phyloP scores from a whole-genome alignment of 2,888 invertebrate genomes.

The Drosophila lacicola region DNA sequence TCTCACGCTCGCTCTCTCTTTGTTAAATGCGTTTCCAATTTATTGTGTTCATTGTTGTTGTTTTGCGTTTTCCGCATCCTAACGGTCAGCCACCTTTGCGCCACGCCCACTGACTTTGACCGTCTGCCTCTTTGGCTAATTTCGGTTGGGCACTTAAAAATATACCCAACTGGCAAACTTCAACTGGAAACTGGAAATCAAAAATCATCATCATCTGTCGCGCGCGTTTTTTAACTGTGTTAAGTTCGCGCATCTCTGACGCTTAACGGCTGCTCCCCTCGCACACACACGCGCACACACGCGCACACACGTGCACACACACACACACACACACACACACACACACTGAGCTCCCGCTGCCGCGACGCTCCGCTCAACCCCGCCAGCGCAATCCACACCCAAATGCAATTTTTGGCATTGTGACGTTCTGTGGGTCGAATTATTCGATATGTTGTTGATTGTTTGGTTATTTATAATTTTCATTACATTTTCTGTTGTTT shows the following conservation, averaged over 20 bases:
- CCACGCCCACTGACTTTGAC: slow-evolving; percentile 63
- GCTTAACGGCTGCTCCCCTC: slow-evolving; percentile 12
- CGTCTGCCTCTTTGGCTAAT: slow-evolving; percentile 41
- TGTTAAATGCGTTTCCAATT: slow-evolving; percentile 44
- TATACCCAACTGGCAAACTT: slow-evolving; percentile 10
- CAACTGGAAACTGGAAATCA: slow-evolving; percentile 42
- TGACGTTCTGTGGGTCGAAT: slow-evolving; percentile 66
- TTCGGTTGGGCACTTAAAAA: slow-evolving; percentile 45
- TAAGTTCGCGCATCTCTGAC: slow-evolving; percentile 50
- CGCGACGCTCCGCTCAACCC: background rate
- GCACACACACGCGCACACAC: background rate
- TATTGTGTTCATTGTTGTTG: slow-evolving; percentile 12
- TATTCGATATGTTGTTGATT: slow-evolving; percentile 29
- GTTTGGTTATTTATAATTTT: slow-evolving; percentile 35
- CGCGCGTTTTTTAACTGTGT: slow-evolving; percentile 48
- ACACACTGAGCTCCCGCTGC: background rate
- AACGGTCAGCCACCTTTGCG: slow-evolving; percentile 66
- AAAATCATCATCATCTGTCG: slow-evolving; percentile 16
- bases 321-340: background rate
- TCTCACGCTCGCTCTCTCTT: slow-evolving; percentile 5
- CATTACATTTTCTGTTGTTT: background rate
- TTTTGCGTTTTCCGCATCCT: slow-evolving; percentile 63
- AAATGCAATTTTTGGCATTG: slow-evolving; percentile 30
- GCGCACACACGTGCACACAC: background rate
- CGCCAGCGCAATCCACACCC: slow-evolving; percentile 23